Evolutionary conservation across 1,140 invertebrate species (phyloP), one percentile per base, ranked within the genome.

Genomic region (Babylonia areolata): DNA sequence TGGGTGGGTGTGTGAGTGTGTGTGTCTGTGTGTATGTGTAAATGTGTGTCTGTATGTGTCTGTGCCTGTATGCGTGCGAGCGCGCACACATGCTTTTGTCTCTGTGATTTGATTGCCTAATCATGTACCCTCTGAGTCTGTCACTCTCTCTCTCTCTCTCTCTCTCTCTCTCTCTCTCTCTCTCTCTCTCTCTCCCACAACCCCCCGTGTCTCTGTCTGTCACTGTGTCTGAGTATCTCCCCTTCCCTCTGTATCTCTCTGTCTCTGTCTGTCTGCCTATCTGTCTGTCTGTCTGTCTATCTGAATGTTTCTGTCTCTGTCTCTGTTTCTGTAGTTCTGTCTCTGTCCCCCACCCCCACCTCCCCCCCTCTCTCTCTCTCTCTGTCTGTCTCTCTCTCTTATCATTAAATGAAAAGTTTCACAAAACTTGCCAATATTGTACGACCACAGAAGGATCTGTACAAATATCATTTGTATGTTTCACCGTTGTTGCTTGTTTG

Each of bases 91-190:
- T 31, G 58, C 6, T 28, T 15, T 0, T 69, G 58, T 15, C n/a
- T 6, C 6, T n/a, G 58, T n/a, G 1, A 69, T 23, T 5, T 31
- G n/a, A 69, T n/a, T n/a, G n/a, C n/a, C n/a, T n/a, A n/a, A n/a
- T n/a, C n/a, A n/a, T n/a, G n/a, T n/a, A n/a, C n/a, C n/a, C n/a
- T n/a, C n/a, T 69, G n/a, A 31, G 58, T 69, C n/a, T 69, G 58
- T 69, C 0, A 9, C 31, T 73, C 71, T 73, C 71, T 73, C 71
- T 73, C 71, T 11, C 71, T 35, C n/a, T 73, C 31, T 73, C 71
- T 73, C 71, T 73, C 71, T 35, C 31, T 73, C 71, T 73, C 71
- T 73, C 31, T 73, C 71, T 73, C 64, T 69, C 64, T 69, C 64
- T 69, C 64, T 69, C 64, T 69, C 64, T 69, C 28, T 11, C 64